Evolutionary conservation across 2,888 invertebrate genomes (phyloP), one percentile per base, ranked within the genome.

Genomic region (Pterostichus niger): DNA sequence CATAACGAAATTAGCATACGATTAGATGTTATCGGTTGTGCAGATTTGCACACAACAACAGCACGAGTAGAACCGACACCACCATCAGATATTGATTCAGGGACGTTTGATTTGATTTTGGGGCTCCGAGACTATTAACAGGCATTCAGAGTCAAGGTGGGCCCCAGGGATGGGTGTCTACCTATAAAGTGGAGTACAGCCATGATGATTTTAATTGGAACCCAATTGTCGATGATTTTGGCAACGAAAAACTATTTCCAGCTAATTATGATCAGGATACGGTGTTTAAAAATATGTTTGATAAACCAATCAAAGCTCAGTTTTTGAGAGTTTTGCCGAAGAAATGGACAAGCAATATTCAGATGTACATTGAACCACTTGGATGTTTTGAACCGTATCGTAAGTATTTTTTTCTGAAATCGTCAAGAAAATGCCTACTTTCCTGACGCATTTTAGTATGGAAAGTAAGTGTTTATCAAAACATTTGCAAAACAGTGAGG

Each of bases 321-420:
- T 95, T 93, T 86, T 85, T 97, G 0, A 94, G 94, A 87, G 88
- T 97, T 11, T 89, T 93, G 77, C 97, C 97, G 0, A 87, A 91
- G 0, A 93, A 93, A 78, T 97, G 96, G 96, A 92, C 94, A 54
- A 90, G 93, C 4, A 93, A 92, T 84, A 94, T 97, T 44, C 95
- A 95, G 85, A 91, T 97, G 89, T 92, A 94, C 83, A 89, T 94
- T 0, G 96, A 97, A 86, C 92, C 97, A 0, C 90, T 94, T 11
- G 97, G 97, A 6, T 97, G 97, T 88, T 96, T 92, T 86, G 90
- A 93, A 85, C 93, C 94, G 0, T 96, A 96, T 88, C 91, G 93
- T 93, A 90, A 92, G 92, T 90, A 31, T 13, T 49, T 10, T 5
- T 59, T n/a, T n/a, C n/a, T n/a, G n/a, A n/a, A n/a, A n/a, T n/a